A percentile compares a stretch with the other conserved stretches of the same genome.
Conservation (phyloP, 2,888 invertebrate species). For the Amphipoea oculea region DNA sequence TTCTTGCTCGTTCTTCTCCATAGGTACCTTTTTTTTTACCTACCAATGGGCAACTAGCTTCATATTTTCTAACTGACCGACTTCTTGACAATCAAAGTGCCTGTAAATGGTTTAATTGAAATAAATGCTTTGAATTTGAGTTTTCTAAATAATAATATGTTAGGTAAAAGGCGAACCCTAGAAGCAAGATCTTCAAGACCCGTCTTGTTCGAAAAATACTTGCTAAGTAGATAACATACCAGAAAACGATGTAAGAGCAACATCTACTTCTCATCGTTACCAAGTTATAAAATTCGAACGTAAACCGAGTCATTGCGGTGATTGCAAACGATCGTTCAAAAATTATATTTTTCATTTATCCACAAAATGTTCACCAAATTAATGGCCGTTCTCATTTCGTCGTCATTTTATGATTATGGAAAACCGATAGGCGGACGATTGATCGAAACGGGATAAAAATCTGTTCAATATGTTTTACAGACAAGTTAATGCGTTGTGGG, state of each 20-base stretch:
- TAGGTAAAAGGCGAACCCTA: not conserved
- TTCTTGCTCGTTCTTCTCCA: no score
- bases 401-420: constrained; percentile 57
- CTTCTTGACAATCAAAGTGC: no score
- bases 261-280: constrained; percentile 15
- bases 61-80: no score
- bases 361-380: constrained; percentile 56
- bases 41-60: no score
- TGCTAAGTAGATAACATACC: not conserved
- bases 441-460: constrained; percentile 55
- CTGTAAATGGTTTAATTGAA: no score
- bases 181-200: not conserved
- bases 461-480: constrained; percentile 55
- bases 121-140: no score
- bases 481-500: constrained; percentile 56
- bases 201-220: not conserved
- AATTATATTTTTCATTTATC: constrained; percentile 39
- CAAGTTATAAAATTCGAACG: constrained; percentile 44
- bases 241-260: not conserved
- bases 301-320: constrained; percentile 39
- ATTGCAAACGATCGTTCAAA: constrained; percentile 35
- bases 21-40: no score
- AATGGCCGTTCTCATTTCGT: constrained; percentile 46
- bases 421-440: constrained; percentile 52
- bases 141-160: constrained; percentile 6